phyloP scores from a whole-genome alignment of 2,113 vertebrate species.

The Hippocampus comes region DNA sequence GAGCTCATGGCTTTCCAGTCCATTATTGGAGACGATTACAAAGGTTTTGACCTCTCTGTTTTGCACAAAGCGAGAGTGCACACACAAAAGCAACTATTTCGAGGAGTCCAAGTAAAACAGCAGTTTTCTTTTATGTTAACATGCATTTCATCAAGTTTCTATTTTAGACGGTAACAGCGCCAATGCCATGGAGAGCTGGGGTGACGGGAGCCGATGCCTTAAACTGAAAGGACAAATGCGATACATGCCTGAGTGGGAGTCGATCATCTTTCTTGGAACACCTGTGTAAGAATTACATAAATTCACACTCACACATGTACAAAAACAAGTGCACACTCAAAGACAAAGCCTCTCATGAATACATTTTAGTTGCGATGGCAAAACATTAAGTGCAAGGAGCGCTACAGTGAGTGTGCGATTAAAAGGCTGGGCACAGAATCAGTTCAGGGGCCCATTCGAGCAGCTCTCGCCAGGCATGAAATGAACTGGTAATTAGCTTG shows the following conservation, averaged over 20 bases:
- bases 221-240: constrained; percentile 76
- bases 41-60: constrained; percentile 57
- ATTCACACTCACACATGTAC: constrained; percentile 11
- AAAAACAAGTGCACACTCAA: constrained; percentile 17
- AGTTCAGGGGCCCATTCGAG: constrained; percentile 60
- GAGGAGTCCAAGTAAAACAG: not conserved
- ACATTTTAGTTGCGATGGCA: constrained; percentile 36
- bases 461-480: constrained; percentile 69
- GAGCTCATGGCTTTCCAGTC: constrained; percentile 78
- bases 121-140: not conserved
- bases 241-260: constrained; percentile 78
- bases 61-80: not conserved
- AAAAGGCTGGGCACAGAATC: constrained; percentile 65
- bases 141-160: constrained; percentile 7
- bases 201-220: constrained; percentile 70
- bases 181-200: constrained; percentile 72
- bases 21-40: constrained; percentile 74
- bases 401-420: constrained; percentile 53
- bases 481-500: constrained; percentile 72
- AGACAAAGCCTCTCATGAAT: constrained; percentile 48
- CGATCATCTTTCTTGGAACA: constrained; percentile 76
- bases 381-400: constrained; percentile 55
- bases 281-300: constrained; percentile 54
- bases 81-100: not conserved
- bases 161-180: constrained; percentile 68